phyloP scores from a whole-genome alignment of 2,113 vertebrate genomes.

The Antidorcas marsupialis region DNA sequence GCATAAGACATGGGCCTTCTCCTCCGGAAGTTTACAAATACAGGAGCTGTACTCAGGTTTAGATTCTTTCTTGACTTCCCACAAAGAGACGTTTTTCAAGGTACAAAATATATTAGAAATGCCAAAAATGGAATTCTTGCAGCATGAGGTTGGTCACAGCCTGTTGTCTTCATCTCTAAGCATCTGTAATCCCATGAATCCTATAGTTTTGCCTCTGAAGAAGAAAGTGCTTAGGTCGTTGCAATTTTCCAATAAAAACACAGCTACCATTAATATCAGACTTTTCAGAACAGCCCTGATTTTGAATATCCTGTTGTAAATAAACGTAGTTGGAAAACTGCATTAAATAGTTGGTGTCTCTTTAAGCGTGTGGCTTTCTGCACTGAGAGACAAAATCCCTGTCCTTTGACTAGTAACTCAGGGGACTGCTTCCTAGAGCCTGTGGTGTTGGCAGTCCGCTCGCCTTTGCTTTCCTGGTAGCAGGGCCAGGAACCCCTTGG shows the following conservation, averaged over 20 bases:
- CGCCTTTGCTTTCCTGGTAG: not conserved
- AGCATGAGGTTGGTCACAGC: not conserved
- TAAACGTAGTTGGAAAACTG: not conserved
- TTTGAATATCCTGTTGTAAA: not conserved
- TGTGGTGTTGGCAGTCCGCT: not conserved
- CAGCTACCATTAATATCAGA: not conserved
- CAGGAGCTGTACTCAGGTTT: not conserved
- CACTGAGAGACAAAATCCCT: not conserved
- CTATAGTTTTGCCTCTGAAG: constrained; percentile 5
- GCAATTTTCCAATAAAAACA: constrained; percentile 5
- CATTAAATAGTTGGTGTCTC: not conserved
- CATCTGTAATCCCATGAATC: not conserved
- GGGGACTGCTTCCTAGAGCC: not conserved
- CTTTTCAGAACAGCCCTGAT: not conserved
- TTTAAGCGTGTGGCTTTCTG: not conserved
- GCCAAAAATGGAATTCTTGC: not conserved
- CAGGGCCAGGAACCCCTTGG: not conserved
- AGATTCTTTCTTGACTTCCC: not conserved
- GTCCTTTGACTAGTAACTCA: not conserved
- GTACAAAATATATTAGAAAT: not conserved
- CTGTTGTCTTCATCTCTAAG: constrained; percentile 14
- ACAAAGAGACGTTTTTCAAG: not conserved
- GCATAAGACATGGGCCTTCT: not conserved
- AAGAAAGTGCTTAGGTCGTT: not conserved
- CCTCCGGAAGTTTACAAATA: not conserved